Base-by-base conservation (phyloP, 2,888 invertebrate genomes). In the Incurvaria masculella region DNA sequence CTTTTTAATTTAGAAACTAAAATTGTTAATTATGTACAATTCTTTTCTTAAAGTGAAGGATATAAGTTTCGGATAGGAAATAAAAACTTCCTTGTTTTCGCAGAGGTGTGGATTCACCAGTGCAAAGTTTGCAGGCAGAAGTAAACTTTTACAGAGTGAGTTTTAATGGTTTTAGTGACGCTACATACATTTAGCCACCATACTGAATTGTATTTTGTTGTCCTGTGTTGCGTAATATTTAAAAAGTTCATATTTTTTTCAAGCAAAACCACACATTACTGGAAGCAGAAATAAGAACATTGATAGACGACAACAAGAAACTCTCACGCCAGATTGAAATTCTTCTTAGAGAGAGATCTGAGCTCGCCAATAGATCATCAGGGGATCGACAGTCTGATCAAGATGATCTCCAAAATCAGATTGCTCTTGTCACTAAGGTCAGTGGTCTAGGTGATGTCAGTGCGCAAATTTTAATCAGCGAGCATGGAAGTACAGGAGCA, bases 141-240 rank as follows among this genome's bases (percentile, higher is more conserved):
- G 63, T 80, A 21, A 67, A 76, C 43, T 79, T 73, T 65, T 80
- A 80, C 54, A 74, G 79, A 65, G 81, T 81, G 64, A 59, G 56
- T 49, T 19, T 18, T 42, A 18, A 5, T 11, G 5, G 10, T 17
- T 18, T 18, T 5, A 18, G 8, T 17, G 19, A 10, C 4, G 18
- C 5, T 6, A 10, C 5, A 6, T 23, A 23, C 5, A 10, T 23
- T 23, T 23, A 23, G 5, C 23, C 10, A 23, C 10, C 23, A 10
- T 23, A 23, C 23, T 23, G 10, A n/a, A n/a, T n/a, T n/a, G n/a
- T n/a, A n/a, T n/a, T n/a, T n/a, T n/a, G n/a, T n/a, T n/a, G n/a
- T n/a, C n/a, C n/a, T n/a, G n/a, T n/a, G n/a, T n/a, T n/a, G n/a
- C n/a, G n/a, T n/a, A n/a, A n/a, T n/a, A n/a, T n/a, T n/a, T 33